Evolutionary conservation across 2,797 vertebrate species (phyloP).

Genomic region (Ceryle rudis): DNA sequence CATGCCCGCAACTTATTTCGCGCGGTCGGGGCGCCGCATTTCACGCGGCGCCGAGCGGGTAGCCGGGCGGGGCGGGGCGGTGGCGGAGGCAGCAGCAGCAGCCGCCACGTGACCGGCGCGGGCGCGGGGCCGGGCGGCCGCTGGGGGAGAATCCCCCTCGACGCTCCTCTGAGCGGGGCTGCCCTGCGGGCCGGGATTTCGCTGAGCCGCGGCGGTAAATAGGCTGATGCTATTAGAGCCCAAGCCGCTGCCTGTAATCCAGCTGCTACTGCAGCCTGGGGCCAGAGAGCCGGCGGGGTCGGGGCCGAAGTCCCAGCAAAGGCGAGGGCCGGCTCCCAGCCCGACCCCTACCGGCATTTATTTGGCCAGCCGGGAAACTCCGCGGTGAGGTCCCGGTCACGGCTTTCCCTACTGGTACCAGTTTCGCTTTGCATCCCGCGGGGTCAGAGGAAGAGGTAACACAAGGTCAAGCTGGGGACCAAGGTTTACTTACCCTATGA

Average conservation of each 20-base stretch:
- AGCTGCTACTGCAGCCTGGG: not conserved
- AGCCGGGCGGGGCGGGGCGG: not conserved
- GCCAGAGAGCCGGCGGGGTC: not conserved
- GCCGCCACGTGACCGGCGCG: constrained; percentile 16
- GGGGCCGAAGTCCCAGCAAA: not conserved
- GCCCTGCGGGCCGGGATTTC: not conserved
- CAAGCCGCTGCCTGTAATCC: not conserved
- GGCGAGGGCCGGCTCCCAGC: not conserved
- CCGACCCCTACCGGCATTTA: not conserved
- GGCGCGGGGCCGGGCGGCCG: not conserved
- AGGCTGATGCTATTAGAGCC: not conserved
- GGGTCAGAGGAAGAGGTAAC: not conserved
- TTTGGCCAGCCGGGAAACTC: not conserved
- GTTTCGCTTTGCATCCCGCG: not conserved
- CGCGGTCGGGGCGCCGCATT: constrained; percentile 17
- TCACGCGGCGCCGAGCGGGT: constrained; percentile 3
- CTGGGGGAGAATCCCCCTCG: not conserved
- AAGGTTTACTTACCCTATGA: not conserved
- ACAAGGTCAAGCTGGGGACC: no score
- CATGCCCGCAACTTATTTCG: constrained; percentile 44
- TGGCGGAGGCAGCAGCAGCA: not conserved
- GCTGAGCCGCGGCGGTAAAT: not conserved
- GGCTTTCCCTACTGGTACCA: not conserved
- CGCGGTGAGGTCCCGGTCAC: not conserved
- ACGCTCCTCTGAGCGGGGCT: no score